A percentile compares a stretch with the other conserved stretches of the same genome.
Evolutionary conservation across 2,888 invertebrate species (phyloP).

Genomic region (Diogma glabrata): DNA sequence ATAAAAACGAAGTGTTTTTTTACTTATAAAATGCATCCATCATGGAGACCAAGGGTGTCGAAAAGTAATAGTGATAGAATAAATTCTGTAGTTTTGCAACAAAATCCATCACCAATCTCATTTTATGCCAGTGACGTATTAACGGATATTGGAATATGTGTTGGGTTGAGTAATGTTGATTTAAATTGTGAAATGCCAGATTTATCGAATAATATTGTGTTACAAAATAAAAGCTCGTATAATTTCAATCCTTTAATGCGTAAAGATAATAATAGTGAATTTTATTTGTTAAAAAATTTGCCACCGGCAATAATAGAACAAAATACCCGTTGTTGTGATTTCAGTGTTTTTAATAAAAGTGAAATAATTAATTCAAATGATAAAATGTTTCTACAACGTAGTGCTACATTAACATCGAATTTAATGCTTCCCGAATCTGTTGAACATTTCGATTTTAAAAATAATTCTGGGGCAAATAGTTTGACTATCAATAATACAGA

Average conservation of each 20-base stretch:
- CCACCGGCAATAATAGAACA: background rate
- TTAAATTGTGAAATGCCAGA: slow-evolving; percentile 12
- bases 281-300: background rate
- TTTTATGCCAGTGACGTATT: slow-evolving; percentile 11
- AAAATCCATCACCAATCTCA: background rate
- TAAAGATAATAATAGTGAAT: background rate
- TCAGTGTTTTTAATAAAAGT: slow-evolving; percentile 15
- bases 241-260: background rate
- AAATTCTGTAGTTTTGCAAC: no score
- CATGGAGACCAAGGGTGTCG: no score
- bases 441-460: no score
- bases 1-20: no score
- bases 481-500: no score
- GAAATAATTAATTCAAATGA: no score
- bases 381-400: no score
- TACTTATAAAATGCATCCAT: no score
- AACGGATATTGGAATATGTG: slow-evolving; percentile 19
- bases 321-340: slow-evolving; percentile 13
- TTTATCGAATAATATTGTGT: background rate
- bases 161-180: slow-evolving; percentile 20
- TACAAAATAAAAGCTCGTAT: background rate
- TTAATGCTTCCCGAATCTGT: no score
- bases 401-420: no score
- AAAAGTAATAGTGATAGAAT: no score
- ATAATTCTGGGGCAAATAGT: no score